Conservation (phyloP, 37 sponge, comb jelly and placozoan species). For the Eunapius fragilis region DNA sequence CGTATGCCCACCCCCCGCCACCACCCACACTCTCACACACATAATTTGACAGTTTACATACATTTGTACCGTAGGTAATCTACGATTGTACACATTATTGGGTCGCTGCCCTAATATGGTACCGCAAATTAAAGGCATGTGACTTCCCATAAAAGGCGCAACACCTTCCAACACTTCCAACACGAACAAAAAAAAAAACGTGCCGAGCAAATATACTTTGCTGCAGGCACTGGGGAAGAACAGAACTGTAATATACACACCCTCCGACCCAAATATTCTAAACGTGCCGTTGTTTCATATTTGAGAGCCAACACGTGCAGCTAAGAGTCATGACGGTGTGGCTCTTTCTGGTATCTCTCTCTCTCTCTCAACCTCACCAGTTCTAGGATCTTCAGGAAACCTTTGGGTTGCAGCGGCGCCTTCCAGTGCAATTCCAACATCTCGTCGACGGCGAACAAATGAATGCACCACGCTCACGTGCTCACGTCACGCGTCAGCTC, state of each 20-base stretch:
- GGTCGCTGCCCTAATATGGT: neutral
- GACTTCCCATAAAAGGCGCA: neutral
- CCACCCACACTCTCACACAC: neutral
- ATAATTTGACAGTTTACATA: neutral
- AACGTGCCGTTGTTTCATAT: too few relatives aligned
- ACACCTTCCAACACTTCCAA: neutral
- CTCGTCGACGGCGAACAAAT: neutral
- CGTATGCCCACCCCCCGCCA: neutral
- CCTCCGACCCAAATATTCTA: too few relatives aligned
- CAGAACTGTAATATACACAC: too few relatives aligned
- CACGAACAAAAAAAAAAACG: neutral
- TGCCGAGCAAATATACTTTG: neutral
- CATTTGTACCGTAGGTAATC: too few relatives aligned
- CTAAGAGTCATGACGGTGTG: neutral
- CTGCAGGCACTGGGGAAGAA: too few relatives aligned
- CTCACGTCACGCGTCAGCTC: neutral
- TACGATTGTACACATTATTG: neutral
- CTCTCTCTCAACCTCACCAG: too few relatives aligned
- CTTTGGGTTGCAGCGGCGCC: conserved; percentile 73
- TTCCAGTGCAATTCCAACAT: conserved; percentile 64
- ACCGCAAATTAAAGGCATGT: neutral
- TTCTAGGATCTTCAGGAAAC: conserved; percentile 77
- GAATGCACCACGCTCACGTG: neutral
- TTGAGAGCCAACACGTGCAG: neutral
- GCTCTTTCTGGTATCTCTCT: too few relatives aligned